phyloP scores from a whole-genome alignment of 2,888 invertebrate species.

The Pterostichus niger region DNA sequence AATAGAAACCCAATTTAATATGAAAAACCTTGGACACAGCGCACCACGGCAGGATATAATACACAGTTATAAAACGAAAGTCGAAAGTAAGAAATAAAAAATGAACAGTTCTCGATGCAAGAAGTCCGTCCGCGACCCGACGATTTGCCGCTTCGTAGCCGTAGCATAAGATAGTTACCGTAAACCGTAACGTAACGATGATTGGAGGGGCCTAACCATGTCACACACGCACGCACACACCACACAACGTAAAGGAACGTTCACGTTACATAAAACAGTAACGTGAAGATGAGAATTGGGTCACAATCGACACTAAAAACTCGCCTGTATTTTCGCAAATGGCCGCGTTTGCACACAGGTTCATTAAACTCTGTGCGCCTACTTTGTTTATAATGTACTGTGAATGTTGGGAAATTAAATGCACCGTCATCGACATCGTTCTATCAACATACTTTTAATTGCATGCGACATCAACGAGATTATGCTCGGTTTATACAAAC shows the following conservation, averaged over 20 bases:
- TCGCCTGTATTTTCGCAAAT: constrained; percentile 43
- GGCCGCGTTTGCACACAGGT: constrained; percentile 1
- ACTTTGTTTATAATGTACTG: background rate
- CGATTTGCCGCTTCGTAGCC: too few relatives aligned
- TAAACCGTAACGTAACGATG: too few relatives aligned
- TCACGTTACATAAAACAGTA: constrained; percentile 41
- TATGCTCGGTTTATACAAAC: background rate
- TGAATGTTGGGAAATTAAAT: too few relatives aligned
- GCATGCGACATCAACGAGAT: too few relatives aligned
- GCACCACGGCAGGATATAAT: constrained; percentile 14
- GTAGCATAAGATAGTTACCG: too few relatives aligned
- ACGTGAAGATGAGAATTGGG: constrained; percentile 57
- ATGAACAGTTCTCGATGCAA: background rate
- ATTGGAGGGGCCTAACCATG: background rate
- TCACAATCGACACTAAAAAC: constrained; percentile 51
- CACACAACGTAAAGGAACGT: constrained; percentile 7
- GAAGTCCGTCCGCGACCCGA: too few relatives aligned
- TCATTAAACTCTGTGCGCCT: constrained; percentile 31
- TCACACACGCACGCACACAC: constrained; percentile 5
- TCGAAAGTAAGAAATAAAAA: constrained; percentile 37
- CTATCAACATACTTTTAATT: too few relatives aligned
- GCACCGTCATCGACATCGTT: too few relatives aligned
- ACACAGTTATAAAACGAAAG: constrained; percentile 40
- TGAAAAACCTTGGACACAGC: constrained; percentile 10
- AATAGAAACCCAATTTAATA: background rate